Base-by-base conservation (phyloP, 2,113 vertebrate genomes). In the Ameiurus melas region DNA sequence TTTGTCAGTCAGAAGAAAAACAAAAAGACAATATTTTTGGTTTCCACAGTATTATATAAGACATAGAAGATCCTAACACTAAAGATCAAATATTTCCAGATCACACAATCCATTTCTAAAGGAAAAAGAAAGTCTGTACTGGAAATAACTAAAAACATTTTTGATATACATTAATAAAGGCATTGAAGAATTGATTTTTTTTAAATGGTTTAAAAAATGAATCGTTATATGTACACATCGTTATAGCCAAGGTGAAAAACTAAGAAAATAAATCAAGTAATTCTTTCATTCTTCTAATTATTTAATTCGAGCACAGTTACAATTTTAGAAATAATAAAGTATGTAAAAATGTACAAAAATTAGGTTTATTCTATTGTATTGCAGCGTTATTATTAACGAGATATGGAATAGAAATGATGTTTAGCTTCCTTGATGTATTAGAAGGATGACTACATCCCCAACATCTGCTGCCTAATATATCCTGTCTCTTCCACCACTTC, bases 381-480 rank as follows among this genome's bases (percentile, higher is more conserved):
- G 9, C 22, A 66, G 25, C 30, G 12, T 30, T 68, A 30, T n/a
- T 33, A 70, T 70, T 66, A 14, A 10, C 17, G 30, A 70, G 13
- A 68, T 13, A 33, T 70, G 1, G 12, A 27, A 64, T 33, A 30
- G 4, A 68, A 68, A 33, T n/a, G 10, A 16, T 33, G 1, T n/a
- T 14, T 14, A 66, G 27, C 3, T 30, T 66, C 4, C n/a, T 27
- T 66, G 62, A n/a, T 66, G 64, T n/a, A n/a, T 66, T 66, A 66
- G 27, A 12, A 22, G 47, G 3, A 51, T 25, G 9, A 39, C 66
- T 71, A 25, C 57, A 70, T 36, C 64, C 62, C 77, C 7, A 30
- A 81, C 47, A 58, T 51, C 70, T 51, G 17, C 81, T 88, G 58
- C 36, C 27, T 83, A 70, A 89, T 70, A 47, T 39, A 43, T 47